Evolutionary conservation across 1,140 invertebrate species (phyloP).

Genomic region (Pachypeltis micranthus): DNA sequence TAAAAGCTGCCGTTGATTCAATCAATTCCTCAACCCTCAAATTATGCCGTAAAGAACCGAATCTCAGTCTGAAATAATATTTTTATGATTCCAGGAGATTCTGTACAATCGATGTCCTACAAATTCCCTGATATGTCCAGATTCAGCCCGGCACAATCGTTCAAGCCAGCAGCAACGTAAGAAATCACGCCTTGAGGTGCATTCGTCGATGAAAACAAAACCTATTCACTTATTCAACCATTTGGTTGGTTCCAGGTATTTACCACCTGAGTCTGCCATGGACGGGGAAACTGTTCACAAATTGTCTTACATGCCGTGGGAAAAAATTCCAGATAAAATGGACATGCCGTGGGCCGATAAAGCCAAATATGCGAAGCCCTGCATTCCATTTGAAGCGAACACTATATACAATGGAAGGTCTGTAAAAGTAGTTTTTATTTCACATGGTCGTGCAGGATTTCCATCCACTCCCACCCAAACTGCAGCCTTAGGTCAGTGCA

Average conservation of each 20-base stretch:
- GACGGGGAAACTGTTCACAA: constrained; percentile 23
- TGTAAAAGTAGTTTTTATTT: not conserved
- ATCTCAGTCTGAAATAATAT: no score
- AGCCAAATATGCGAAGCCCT: constrained; percentile 13
- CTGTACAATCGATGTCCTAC: constrained; percentile 22
- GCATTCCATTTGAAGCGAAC: constrained; percentile 19
- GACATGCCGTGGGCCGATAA: constrained; percentile 23
- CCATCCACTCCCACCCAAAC: no score
- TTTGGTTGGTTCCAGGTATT: constrained; percentile 14
- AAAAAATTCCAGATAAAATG: constrained; percentile 18
- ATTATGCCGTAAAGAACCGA: no score
- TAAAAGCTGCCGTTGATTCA: no score
- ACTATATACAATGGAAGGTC: constrained; percentile 25
- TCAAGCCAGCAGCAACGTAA: constrained; percentile 23
- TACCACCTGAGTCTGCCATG: constrained; percentile 20
- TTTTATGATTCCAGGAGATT: constrained; percentile 12
- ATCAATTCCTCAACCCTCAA: no score
- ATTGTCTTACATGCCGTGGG: constrained; percentile 22
- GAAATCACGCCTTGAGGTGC: not conserved
- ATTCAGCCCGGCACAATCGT: constrained; percentile 22
- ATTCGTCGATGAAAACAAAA: not conserved
- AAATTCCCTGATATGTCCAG: constrained; percentile 22
- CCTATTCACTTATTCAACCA: not conserved
- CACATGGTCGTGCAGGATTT: no score
- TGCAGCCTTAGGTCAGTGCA: not conserved